Evolutionary conservation across 2,888 invertebrate species (phyloP).

Genomic region (Neoaliturus tenellus): DNA sequence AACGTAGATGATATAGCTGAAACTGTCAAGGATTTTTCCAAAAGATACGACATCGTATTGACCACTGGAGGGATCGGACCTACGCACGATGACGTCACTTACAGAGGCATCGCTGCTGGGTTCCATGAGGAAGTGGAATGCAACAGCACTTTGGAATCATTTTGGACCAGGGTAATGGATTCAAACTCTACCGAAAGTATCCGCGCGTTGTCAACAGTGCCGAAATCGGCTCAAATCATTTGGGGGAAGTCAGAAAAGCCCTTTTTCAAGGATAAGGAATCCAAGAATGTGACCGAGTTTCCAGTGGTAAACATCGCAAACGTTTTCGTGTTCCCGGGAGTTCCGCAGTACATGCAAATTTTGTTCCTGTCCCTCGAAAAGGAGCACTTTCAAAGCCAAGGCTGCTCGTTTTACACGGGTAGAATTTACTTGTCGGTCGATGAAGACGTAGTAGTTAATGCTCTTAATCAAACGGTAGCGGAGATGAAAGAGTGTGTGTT

Average conservation of each 20-base stretch:
- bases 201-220: constrained; percentile 70
- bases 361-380: constrained; percentile 64
- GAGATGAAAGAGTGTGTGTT: constrained; percentile 74
- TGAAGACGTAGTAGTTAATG: constrained; percentile 71
- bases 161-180: constrained; percentile 66
- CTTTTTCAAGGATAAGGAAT: constrained; percentile 70
- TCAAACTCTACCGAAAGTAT: constrained; percentile 63
- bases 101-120: constrained; percentile 75
- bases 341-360: constrained; percentile 73
- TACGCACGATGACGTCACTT: constrained; percentile 82
- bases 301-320: constrained; percentile 72
- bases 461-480: constrained; percentile 72
- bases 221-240: constrained; percentile 72
- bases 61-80: constrained; percentile 86
- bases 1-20: constrained; percentile 78
- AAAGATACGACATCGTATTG: constrained; percentile 79
- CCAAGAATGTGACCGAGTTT: constrained; percentile 59
- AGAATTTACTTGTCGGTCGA: constrained; percentile 68
- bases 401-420: constrained; percentile 58
- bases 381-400: constrained; percentile 58
- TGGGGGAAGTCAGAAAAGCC: constrained; percentile 63
- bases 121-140: constrained; percentile 70
- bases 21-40: constrained; percentile 79
- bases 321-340: constrained; percentile 79
- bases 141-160: constrained; percentile 69